Conservation (phyloP, 2,888 invertebrate species). For the Ellobium chinense region DNA sequence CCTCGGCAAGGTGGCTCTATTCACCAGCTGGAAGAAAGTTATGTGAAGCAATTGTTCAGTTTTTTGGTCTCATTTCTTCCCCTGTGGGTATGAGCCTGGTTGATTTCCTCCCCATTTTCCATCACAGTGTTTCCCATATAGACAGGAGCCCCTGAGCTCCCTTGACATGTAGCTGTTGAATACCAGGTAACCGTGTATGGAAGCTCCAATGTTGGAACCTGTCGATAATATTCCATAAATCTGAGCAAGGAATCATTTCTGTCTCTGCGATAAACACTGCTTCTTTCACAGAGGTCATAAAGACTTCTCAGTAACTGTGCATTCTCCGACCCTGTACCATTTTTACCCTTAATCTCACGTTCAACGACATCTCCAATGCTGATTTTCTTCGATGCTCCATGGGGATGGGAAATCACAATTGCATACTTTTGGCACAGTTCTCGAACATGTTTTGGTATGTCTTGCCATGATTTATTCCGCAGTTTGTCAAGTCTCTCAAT, state of each 20-base stretch:
- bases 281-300: constrained; percentile 10
- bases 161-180: constrained; percentile 23
- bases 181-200: constrained; percentile 12
- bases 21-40: too few relatives aligned
- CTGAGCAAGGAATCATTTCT: neutral
- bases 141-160: constrained; percentile 32
- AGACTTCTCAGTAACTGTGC: neutral
- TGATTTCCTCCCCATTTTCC: constrained; percentile 18
- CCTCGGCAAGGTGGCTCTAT: too few relatives aligned
- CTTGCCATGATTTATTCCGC: neutral
- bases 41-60: constrained; percentile 15
- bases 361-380: constrained; percentile 18
- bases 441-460: constrained; percentile 1
- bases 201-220: neutral
- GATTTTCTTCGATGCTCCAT: constrained; percentile 24
- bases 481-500: neutral
- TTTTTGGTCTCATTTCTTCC: neutral
- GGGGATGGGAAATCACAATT: constrained; percentile 33
- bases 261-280: too few relatives aligned
- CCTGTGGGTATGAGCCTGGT: constrained; percentile 31
- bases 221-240: neutral
- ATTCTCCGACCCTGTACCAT: neutral
- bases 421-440: neutral
- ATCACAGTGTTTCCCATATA: constrained; percentile 20
- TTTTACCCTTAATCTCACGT: neutral